Conservation (phyloP, 2,888 invertebrate species). For the Xanthorhoe spadicearia region DNA sequence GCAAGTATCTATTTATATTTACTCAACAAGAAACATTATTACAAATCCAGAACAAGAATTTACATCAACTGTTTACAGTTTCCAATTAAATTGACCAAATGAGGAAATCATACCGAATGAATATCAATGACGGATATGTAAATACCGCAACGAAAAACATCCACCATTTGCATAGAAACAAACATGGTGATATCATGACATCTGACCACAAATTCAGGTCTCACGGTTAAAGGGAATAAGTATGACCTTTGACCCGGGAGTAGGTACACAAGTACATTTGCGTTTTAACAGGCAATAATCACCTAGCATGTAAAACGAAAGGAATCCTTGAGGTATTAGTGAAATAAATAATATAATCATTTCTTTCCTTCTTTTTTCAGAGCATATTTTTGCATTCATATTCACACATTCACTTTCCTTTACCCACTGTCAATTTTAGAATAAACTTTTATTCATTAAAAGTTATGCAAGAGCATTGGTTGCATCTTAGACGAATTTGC, state of each 20-base stretch:
- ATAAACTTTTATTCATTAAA: too few relatives aligned
- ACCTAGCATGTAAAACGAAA: too few relatives aligned
- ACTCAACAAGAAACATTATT: not conserved
- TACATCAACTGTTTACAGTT: not conserved
- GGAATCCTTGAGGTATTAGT: too few relatives aligned
- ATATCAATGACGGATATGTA: slow-evolving; percentile 28
- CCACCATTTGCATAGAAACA: slow-evolving; percentile 4
- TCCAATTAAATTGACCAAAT: slow-evolving; percentile 17
- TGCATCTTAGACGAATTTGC: too few relatives aligned
- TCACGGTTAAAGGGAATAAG: not conserved
- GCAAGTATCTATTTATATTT: not conserved
- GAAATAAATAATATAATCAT: too few relatives aligned
- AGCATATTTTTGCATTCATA: too few relatives aligned
- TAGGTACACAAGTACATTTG: not conserved
- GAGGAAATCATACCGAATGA: slow-evolving; percentile 24
- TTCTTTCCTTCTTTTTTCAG: too few relatives aligned
- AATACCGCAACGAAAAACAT: slow-evolving; percentile 17
- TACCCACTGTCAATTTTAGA: too few relatives aligned
- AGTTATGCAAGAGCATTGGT: too few relatives aligned
- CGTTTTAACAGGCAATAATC: too few relatives aligned
- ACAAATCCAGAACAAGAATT: not conserved
- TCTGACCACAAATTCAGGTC: slow-evolving; percentile 10
- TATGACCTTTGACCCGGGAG: not conserved
- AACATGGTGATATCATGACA: slow-evolving; percentile 3
- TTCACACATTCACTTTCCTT: too few relatives aligned